Base-by-base conservation (phyloP, 2,888 invertebrate species). In the Amphipyra tragopoginis region DNA sequence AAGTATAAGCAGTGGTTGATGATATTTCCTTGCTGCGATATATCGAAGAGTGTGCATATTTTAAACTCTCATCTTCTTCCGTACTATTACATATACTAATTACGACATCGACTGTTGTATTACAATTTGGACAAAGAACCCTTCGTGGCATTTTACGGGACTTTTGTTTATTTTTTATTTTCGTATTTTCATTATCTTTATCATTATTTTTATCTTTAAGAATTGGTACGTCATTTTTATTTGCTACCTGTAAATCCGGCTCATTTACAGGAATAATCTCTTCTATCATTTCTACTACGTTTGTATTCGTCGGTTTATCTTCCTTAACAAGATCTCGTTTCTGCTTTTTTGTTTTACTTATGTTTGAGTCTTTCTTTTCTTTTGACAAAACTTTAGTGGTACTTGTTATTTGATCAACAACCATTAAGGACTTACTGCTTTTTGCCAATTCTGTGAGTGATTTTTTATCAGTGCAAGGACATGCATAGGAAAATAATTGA, bases 401-500 rank as follows among this genome's bases (percentile, higher is more conserved):
- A 66, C 88, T 89, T 8, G 85, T 88, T 29, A 82, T 58, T 80
- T 89, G 81, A 66, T 88, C 82, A 51, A 68, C 61, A 54, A 79
- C 76, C 26, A 80, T 80, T 15, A 81, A 49, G n/a, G 81, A 81
- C 62, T 84, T 86, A 42, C 70, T 84, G n/a, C 76, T 84, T 73
- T 80, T 83, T 40, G 82, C 83, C 52, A 89, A 69, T 64, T 86
- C 83, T 9, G 84, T 84, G 0, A 84, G 75, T 10, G 89, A 89
- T 71, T 87, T 87, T 52, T 85, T 83, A 39, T 83, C 84, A 1
- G 84, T 84, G 69, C 92, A 93, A 40, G 91, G 89, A 66, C 91
- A 92, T 11, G 87, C 85, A 60, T 91, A 91, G 5, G 91, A 90
- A 82, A 92, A 92, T 61, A 93, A 75, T 79, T 92, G 90, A 73